Conservation (phyloP, 2,113 vertebrate species). For the Oncorhynchus mykiss region DNA sequence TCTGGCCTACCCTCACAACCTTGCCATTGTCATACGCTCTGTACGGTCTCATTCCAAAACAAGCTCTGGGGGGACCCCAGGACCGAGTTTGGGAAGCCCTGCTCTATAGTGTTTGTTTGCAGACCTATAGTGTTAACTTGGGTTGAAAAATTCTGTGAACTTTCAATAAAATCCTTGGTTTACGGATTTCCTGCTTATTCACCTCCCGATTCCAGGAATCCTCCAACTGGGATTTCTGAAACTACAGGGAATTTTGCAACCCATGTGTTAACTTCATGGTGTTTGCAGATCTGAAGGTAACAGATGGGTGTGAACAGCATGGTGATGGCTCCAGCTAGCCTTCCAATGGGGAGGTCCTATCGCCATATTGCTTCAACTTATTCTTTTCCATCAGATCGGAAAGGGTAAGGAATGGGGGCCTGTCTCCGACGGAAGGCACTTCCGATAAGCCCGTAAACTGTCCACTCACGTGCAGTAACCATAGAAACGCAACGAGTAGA, state of each 20-base stretch:
- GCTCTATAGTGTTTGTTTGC: not conserved
- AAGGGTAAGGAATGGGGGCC: not conserved
- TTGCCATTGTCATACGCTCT: conserved; percentile 64
- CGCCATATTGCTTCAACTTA: not conserved
- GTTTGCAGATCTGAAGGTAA: too few species aligned
- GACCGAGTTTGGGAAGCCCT: not conserved
- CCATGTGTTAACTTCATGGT: too few species aligned
- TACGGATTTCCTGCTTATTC: too few species aligned
- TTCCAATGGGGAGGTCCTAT: not conserved
- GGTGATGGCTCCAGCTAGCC: not conserved
- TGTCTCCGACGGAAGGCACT: not conserved
- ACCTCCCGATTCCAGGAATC: too few species aligned
- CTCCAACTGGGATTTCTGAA: too few species aligned
- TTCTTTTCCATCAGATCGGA: not conserved
- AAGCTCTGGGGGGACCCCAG: conserved; percentile 24
- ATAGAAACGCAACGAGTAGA: not conserved
- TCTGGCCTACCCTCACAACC: conserved; percentile 50
- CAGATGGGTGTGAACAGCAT: not conserved
- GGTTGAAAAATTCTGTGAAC: too few species aligned
- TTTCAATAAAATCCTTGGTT: too few species aligned
- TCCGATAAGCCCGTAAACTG: not conserved
- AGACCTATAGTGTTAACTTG: too few species aligned
- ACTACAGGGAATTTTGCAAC: too few species aligned
- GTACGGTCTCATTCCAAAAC: conserved; percentile 44
- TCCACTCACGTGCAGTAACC: not conserved